These are phyloP conservation scores for Bostrychus sinensis DNA, from an alignment of 2,113 vertebrate genomes.

Conservation along the genomic window DNA sequence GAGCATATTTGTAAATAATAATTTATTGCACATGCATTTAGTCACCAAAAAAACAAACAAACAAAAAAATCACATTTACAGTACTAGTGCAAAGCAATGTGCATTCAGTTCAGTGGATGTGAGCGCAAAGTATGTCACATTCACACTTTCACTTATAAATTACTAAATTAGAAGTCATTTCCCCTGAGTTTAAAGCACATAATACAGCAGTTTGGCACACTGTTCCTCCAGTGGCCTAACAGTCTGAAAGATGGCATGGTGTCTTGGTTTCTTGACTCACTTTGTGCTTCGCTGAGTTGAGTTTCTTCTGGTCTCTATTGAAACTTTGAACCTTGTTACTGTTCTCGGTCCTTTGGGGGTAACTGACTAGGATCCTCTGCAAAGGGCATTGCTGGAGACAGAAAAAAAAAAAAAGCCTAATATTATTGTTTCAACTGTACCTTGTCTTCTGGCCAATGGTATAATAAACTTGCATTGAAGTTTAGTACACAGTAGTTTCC, in stretches of 20 bases:
- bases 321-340: constrained; percentile 62
- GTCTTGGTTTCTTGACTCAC: constrained; percentile 17
- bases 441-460: no score
- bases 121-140: constrained; percentile 4
- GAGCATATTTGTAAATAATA: constrained; percentile 5
- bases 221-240: background rate
- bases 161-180: constrained; percentile 21
- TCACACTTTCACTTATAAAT: constrained; percentile 23
- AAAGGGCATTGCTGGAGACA: constrained; percentile 79
- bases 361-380: constrained; percentile 85
- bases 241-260: background rate
- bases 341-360: constrained; percentile 77
- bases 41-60: background rate
- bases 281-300: constrained; percentile 21
- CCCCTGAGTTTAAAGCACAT: constrained; percentile 50
- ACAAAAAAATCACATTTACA: no score
- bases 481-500: no score
- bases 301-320: constrained; percentile 58
- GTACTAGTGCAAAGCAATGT: background rate
- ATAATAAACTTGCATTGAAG: no score
- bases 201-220: constrained; percentile 36
- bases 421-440: background rate
- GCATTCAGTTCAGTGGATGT: constrained; percentile 1
- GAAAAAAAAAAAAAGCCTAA: constrained; percentile 15
- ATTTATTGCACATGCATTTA: constrained; percentile 4